phyloP scores from a whole-genome alignment of 2,797 vertebrate species.

The Myotis myotis region DNA sequence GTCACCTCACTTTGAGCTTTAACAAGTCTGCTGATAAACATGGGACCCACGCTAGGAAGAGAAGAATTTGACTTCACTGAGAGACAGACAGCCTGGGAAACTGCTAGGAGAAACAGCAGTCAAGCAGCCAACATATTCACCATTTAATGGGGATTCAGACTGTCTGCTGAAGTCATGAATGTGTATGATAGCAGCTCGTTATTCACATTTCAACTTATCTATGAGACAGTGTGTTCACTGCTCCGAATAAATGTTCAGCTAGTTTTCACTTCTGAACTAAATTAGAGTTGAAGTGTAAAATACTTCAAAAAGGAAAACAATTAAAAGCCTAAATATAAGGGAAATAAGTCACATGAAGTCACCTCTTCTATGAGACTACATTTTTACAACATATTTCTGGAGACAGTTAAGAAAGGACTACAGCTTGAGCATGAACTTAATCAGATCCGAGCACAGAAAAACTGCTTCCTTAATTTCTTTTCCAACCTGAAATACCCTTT shows the following conservation, averaged over 20 bases:
- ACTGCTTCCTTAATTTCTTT: slow-evolving; percentile 11
- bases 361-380: not conserved
- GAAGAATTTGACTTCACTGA: slow-evolving; percentile 12
- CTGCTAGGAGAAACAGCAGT: slow-evolving; percentile 3
- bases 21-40: slow-evolving; percentile 51
- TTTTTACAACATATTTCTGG: not conserved
- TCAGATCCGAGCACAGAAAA: not conserved
- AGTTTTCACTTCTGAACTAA: not conserved
- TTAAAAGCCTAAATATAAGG: not conserved
- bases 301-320: not conserved
- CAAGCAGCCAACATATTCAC: not conserved
- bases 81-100: slow-evolving; percentile 3
- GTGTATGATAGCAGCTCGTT: not conserved
- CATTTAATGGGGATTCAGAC: not conserved
- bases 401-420: not conserved
- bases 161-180: not conserved
- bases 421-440: not conserved
- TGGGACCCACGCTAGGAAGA: slow-evolving; percentile 47
- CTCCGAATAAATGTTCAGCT: not conserved
- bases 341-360: not conserved
- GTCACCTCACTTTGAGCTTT: slow-evolving; percentile 69
- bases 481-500: not conserved
- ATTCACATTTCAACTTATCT: not conserved
- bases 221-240: not conserved
- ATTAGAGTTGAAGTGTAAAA: not conserved